Evolutionary conservation across 2,888 invertebrate species (phyloP), one percentile per base, ranked within the genome.

Genomic region (Lithophane socia): DNA sequence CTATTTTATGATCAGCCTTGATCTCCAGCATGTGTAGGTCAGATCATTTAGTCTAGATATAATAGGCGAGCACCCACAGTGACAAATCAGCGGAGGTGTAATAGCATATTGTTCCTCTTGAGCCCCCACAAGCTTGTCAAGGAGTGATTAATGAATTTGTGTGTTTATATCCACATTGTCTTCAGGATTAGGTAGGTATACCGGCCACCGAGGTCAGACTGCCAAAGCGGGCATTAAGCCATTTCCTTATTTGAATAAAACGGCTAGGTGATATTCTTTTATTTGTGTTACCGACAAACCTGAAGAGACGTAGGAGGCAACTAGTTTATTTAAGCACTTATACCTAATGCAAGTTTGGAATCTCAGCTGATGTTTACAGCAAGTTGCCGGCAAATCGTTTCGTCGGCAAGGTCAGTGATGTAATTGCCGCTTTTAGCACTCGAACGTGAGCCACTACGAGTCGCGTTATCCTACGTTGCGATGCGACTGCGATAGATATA

Each of bases 361-460:
- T 93, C 92, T 93, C 92, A 91, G 93, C 92, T 93, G 92, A 92
- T 94, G 92, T 94, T 94, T 92, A 93, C 90, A 90, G 90, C 91
- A 89, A 91, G 90, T 91, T 92, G 91, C 89, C 88, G 88, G 91
- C 91, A 92, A 92, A 93, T 91, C 91, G 92, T 89, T 92, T 87
- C 86, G 91, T 87, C 71, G 73, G 87, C 96, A 95, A 96, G 96
- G 96, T 92, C 95, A 94, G 91, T 96, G 96, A 96, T 95, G 96
- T 96, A 96, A 96, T 95, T 94, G 93, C 95, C 92, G 91, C 86
- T 93, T 96, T 96, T 96, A 96, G 94, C 94, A 89, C 89, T 90
- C 88, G 91, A 94, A 93, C 94, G 93, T 89, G 91, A 93, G 88
- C 90, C 89, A 92, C 90, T 90, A 88, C 88, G 90, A 91, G 87